Evolutionary conservation across 1,140 invertebrate genomes (phyloP).

Genomic region (Spodoptera litura): DNA sequence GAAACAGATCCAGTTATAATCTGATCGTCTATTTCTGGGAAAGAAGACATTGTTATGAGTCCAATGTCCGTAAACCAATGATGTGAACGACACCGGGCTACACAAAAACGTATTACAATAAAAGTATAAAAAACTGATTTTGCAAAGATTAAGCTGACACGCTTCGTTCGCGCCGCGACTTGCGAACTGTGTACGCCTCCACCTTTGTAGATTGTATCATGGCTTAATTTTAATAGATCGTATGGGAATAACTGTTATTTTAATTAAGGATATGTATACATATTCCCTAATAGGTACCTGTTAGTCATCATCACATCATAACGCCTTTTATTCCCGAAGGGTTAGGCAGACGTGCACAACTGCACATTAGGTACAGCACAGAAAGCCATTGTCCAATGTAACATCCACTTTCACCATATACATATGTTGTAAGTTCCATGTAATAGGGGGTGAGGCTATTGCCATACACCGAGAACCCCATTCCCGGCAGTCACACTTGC

Average conservation of each 20-base stretch:
- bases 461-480: no score
- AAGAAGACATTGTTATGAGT: constrained; percentile 35
- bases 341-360: no score
- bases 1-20: constrained; percentile 27
- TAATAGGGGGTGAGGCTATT: no score
- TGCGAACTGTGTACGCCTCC: neutral
- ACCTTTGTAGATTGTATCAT: constrained; percentile 11
- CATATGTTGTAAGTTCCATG: no score
- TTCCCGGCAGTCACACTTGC: no score
- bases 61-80: constrained; percentile 50
- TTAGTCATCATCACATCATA: no score
- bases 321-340: no score
- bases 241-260: neutral
- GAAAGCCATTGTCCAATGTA: no score
- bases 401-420: no score
- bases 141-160: constrained; percentile 69
- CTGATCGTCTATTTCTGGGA: constrained; percentile 14
- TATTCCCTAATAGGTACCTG: no score
- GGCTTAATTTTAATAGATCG: neutral
- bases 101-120: constrained; percentile 73
- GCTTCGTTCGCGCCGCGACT: constrained; percentile 53
- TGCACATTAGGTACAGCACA: no score
- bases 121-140: constrained; percentile 71
- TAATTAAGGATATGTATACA: no score
- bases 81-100: constrained; percentile 75